Conservation (phyloP, 2,797 vertebrate genomes). For the Prunella strophiata region DNA sequence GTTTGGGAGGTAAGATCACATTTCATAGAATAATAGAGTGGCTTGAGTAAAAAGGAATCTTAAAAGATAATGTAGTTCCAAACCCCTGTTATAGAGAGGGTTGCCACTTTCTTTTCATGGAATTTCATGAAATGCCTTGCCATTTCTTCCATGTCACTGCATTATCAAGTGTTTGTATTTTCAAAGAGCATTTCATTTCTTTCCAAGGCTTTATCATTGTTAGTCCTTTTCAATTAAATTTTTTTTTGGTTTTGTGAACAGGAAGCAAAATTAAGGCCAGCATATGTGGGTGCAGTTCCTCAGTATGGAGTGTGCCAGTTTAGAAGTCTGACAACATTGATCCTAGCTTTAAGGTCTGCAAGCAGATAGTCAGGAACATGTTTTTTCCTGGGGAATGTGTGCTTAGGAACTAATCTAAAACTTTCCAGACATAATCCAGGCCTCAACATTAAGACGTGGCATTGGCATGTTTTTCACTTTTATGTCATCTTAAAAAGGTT, state of each 20-base stretch:
- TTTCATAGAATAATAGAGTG: background rate
- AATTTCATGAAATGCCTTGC: background rate
- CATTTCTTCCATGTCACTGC: background rate
- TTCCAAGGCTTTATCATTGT: background rate
- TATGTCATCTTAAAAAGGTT: conserved; percentile 15
- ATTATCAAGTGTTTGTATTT: background rate
- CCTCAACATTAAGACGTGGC: background rate
- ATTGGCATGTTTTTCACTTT: background rate
- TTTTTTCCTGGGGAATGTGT: conserved; percentile 7
- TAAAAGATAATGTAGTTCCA: background rate
- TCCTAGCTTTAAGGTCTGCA: background rate
- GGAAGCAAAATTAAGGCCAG: background rate
- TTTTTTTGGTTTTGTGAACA: background rate
- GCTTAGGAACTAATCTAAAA: conserved; percentile 35
- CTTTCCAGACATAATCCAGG: background rate
- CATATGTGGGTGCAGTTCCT: background rate
- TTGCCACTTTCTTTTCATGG: background rate
- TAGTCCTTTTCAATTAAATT: background rate
- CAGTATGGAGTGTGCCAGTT: background rate
- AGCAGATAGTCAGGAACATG: background rate
- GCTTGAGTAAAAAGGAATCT: background rate
- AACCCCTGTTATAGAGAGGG: background rate
- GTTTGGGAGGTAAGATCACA: background rate
- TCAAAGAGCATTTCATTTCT: background rate
- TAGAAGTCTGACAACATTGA: background rate